Conservation (phyloP, 2,888 invertebrate species). For the Pseudococcus viburni region DNA sequence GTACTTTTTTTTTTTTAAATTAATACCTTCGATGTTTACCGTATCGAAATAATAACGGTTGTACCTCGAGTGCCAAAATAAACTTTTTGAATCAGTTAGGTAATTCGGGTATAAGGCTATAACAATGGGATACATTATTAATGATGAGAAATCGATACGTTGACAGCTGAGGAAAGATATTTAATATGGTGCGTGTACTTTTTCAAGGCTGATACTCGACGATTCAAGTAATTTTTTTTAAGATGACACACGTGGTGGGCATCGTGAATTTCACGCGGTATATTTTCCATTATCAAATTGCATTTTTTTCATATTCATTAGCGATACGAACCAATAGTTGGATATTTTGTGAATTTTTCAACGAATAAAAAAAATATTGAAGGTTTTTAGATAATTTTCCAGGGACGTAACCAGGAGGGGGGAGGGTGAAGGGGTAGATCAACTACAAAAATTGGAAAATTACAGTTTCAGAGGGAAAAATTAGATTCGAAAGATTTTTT, state of each 20-base stretch:
- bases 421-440: too few relatives aligned
- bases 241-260: slow-evolving; percentile 17
- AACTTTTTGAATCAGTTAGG: slow-evolving; percentile 31
- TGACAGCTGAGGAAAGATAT: slow-evolving; percentile 41
- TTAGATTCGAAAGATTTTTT: too few relatives aligned
- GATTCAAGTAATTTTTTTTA: neutral
- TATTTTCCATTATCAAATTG: neutral
- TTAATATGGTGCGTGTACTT: slow-evolving; percentile 45
- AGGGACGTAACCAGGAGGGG: too few relatives aligned
- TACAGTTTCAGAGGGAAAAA: too few relatives aligned
- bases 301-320: neutral
- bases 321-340: neutral
- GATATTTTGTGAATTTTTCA: neutral
- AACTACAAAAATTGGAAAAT: too few relatives aligned
- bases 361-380: neutral
- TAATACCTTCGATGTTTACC: slow-evolving; percentile 9
- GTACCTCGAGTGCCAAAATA: slow-evolving; percentile 9
- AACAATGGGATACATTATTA: slow-evolving; percentile 50
- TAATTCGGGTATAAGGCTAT: slow-evolving; percentile 47
- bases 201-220: slow-evolving; percentile 40
- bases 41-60: slow-evolving; percentile 10
- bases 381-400: too few relatives aligned
- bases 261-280: neutral
- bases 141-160: slow-evolving; percentile 55
- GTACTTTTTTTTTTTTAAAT: neutral